phyloP scores from a whole-genome alignment of 2,797 vertebrate genomes.

The Hylomyscus alleni region DNA sequence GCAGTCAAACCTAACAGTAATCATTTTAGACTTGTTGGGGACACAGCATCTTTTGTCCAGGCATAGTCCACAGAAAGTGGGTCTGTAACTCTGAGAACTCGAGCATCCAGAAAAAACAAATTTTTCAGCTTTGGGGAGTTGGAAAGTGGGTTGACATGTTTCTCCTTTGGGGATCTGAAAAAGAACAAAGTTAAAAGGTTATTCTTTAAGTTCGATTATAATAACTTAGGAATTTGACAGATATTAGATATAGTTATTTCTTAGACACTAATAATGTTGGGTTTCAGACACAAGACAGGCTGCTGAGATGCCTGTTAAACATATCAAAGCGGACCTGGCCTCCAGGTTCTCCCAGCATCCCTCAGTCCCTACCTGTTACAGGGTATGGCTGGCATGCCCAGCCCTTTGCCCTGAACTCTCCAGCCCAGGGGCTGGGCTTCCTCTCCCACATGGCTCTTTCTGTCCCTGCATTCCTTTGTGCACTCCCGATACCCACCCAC shows the following conservation, averaged over 20 bases:
- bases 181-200: constrained; percentile 67
- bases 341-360: background rate
- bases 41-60: constrained; percentile 95
- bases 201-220: constrained; percentile 58
- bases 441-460: background rate
- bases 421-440: background rate
- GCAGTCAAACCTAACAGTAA: constrained; percentile 94
- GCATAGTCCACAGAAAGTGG: constrained; percentile 95
- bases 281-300: background rate
- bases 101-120: constrained; percentile 94
- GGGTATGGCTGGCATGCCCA: background rate
- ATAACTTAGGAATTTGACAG: background rate
- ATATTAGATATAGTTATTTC: background rate
- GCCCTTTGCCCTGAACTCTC: background rate
- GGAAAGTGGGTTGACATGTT: constrained; percentile 94
- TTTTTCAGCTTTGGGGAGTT: constrained; percentile 93
- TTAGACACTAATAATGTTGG: background rate
- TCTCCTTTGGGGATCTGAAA: constrained; percentile 94
- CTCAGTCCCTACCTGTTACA: background rate
- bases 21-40: constrained; percentile 94
- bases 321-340: background rate
- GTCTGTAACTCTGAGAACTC: constrained; percentile 92
- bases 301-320: background rate
- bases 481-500: background rate
- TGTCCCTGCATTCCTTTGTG: background rate